These are phyloP conservation scores for Drosophila tani DNA, from an alignment of 1,140 invertebrate genomes.

Conservation along the genomic window DNA sequence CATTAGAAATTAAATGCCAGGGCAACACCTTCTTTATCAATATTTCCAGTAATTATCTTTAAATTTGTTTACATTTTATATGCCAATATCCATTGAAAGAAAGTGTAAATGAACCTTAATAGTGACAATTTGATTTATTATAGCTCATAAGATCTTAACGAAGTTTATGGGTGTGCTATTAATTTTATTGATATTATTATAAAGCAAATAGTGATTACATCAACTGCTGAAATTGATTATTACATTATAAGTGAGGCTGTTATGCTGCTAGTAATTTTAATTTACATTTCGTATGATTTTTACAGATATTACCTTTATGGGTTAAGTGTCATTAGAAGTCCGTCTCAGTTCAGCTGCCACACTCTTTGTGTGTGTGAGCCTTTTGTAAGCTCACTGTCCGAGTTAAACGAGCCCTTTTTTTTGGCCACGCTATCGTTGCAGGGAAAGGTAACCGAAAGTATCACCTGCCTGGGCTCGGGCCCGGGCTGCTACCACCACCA, in stretches of 20 bases:
- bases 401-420: conserved; percentile 39
- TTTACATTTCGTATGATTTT: neutral
- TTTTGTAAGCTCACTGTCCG: conserved; percentile 32
- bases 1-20: too few species aligned
- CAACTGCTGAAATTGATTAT: neutral
- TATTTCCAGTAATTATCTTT: too few species aligned
- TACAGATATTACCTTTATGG: neutral
- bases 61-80: neutral
- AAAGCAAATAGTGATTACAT: neutral
- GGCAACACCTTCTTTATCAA: too few species aligned
- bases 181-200: neutral
- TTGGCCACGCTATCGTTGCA: conserved; percentile 18
- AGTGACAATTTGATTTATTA: neutral
- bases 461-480: conserved; percentile 56
- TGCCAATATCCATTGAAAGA: neutral
- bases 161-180: neutral
- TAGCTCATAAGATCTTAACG: neutral
- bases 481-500: conserved; percentile 24
- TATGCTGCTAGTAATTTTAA: neutral
- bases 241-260: neutral
- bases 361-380: neutral
- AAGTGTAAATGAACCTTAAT: neutral
- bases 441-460: conserved; percentile 61
- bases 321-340: conserved; percentile 1
- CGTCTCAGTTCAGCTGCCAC: conserved; percentile 8